Evolutionary conservation across 2,888 invertebrate genomes (phyloP), one percentile per base, ranked within the genome.

Genomic region (Leptinotarsa rubiginosa): DNA sequence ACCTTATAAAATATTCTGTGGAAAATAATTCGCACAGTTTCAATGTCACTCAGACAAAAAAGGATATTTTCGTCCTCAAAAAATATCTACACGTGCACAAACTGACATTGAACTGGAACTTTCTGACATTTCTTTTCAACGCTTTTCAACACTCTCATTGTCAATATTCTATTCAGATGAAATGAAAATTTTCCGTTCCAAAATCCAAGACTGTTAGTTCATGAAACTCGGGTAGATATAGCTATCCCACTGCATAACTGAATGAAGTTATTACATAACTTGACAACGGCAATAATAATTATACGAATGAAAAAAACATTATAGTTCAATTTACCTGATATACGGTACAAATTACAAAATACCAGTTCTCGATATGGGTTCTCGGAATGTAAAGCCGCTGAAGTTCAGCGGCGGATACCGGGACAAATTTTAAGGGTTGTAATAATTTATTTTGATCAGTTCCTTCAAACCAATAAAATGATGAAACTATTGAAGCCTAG

Each of bases 261-360:
- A 62, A 62, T 62, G 62, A 62, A 62, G 62, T 62, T 62, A 31
- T 62, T 62, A 62, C 62, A 31, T 62, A 62, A 31, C 62, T 31
- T 18, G 62, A 31, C 25, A 16, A 62, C 62, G 62, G 31, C 31
- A 18, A 56, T 56, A 25, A 62, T 62, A 62, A 62, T 62, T 62
- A 41, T 62, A 31, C 62, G 41, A 62, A 41, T 41, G 62, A 62
- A 62, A 62, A 31, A 62, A 62, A 62, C 62, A 15, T 41, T 41
- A 41, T 31, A 31, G 62, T 62, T 62, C 62, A 62, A 41, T 31
- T 31, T 41, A 62, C 16, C 62, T 62, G 62, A 31, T 31, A 41
- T 62, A 62, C 62, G 62, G 18, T 62, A 62, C 62, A 25, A 62
- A 62, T 62, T 62, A 62, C 62, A 41, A 62, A 31, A 62, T 62